Base-by-base conservation (phyloP, 2,113 vertebrate genomes). In the Nipponia nippon region DNA sequence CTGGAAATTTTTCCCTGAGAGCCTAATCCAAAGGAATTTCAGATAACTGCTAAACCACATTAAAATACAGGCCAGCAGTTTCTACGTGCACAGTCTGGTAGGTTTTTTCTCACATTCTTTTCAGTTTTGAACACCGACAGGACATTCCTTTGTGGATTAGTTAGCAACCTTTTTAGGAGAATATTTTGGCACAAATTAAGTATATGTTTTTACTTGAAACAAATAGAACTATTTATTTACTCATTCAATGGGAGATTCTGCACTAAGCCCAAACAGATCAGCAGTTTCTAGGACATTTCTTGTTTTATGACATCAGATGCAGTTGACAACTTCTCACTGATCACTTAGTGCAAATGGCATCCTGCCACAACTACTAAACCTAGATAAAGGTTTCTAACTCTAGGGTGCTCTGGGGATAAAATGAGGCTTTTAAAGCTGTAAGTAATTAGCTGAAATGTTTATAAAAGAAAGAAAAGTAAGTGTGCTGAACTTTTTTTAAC, bases 361-460 rank as follows among this genome's bases (percentile, higher is more conserved):
- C 95, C 77, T 94, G 92, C 89, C 96, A 96, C 62, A 87, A 55
- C 89, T 92, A 70, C 81, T 92, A 97, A 98, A 93, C 50, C 49
- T 56, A 91, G 79, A 88, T 76, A 96, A 53, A 94, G 89, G 92
- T 84, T 94, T 76, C 83, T 97, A 94, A 75, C 83, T 97, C 86
- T 78, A 86, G 83, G 77, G 87, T 95, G 70, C 55, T 96, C 59
- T 78, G 42, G 66, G 81, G 62, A 94, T 95, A 87, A 95, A 97
- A 95, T 44, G 70, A 97, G 72, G 59, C 76, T 95, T 97, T 97
- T 93, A 96, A 97, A 93, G 79, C 69, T 86, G 38, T 67, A 94
- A 96, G 92, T 86, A 98, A 97, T 98, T 98, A 98, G 90, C 76
- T 97, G 92, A 96, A 96, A 97, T 97, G 84, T 97, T 97, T 97